Evolutionary conservation across 2,113 vertebrate species (phyloP).

Genomic region (Phylloscopus whistleri): DNA sequence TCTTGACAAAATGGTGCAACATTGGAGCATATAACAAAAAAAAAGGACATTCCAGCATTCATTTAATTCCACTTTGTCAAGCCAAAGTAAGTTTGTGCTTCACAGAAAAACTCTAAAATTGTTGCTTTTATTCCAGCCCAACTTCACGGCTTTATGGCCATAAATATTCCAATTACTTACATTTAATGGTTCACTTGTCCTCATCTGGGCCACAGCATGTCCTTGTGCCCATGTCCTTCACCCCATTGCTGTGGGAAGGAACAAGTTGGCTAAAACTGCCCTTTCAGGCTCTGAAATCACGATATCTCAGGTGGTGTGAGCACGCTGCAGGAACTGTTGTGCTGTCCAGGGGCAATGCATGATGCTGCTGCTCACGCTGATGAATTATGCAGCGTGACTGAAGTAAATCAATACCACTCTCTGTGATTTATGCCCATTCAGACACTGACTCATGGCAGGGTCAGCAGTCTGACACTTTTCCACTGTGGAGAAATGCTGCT

Average conservation of each 20-base stretch:
- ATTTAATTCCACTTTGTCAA: background rate
- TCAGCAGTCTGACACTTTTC: background rate
- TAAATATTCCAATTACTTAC: background rate
- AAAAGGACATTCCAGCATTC: background rate
- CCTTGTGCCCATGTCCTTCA: background rate
- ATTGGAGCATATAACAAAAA: background rate
- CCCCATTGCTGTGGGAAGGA: background rate
- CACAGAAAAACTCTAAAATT: background rate
- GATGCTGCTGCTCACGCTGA: background rate
- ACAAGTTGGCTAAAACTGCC: accelerated
- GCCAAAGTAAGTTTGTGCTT: background rate
- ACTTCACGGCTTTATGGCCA: background rate
- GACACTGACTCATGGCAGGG: background rate
- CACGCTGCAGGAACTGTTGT: background rate
- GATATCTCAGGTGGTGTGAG: background rate
- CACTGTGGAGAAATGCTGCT: background rate
- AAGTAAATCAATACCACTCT: background rate
- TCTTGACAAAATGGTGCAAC: background rate
- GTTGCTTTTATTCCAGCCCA: background rate
- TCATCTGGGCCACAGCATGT: background rate
- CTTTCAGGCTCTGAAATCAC: background rate
- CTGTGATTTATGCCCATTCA: background rate
- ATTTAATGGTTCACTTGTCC: background rate
- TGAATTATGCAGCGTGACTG: background rate
- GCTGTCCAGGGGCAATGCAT: background rate